Evolutionary conservation across 2,113 vertebrate genomes (phyloP), one percentile per base, ranked within the genome.

Genomic region (Salvator merianae): DNA sequence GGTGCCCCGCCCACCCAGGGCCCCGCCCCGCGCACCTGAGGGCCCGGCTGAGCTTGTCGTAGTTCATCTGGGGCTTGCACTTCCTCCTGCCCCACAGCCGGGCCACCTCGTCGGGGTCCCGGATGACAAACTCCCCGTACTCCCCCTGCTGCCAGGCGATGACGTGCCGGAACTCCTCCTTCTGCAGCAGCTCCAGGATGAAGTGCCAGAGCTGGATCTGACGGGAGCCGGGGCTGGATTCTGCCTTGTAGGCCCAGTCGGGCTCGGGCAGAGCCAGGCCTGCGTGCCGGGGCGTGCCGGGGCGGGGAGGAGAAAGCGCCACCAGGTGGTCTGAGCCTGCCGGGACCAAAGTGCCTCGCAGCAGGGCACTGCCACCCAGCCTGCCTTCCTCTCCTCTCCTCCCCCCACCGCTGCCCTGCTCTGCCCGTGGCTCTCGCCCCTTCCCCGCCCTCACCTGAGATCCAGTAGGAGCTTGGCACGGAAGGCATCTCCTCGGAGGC

Each of bases 141-240:
- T 96, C 96, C 0, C 96, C 96, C 90, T 95, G 96, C 90, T 96
- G 96, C 96, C 96, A 97, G 89, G 96, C 96, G 0, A 97, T 97
- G 89, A 97, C 96, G 28, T 96, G 94, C 24, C 95, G 95, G 77
- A 95, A 96, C 63, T 97, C 95, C 38, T 96, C 96, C 90, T 96
- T 96, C 91, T 95, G 96, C 83, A 97, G 94, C 88, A 97, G 89
- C 88, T 96, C 96, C 89, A 97, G 82, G 89, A 97, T 97, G 91
- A 97, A 97, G 66, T 96, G 96, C 96, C 96, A 97, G 4, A 97
- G 83, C 91, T 97, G 96, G 93, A 96, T 96, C 92, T 97, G 96
- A 0, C 96, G 83, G 0, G 96, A 97, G 80, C 96, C 96, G 0
- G 95, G 96, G 76, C 96, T 96, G 0, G 96, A 96, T 77, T 96